Evolutionary conservation across 2,113 vertebrate genomes (phyloP).

Genomic region (Daubentonia madagascariensis): DNA sequence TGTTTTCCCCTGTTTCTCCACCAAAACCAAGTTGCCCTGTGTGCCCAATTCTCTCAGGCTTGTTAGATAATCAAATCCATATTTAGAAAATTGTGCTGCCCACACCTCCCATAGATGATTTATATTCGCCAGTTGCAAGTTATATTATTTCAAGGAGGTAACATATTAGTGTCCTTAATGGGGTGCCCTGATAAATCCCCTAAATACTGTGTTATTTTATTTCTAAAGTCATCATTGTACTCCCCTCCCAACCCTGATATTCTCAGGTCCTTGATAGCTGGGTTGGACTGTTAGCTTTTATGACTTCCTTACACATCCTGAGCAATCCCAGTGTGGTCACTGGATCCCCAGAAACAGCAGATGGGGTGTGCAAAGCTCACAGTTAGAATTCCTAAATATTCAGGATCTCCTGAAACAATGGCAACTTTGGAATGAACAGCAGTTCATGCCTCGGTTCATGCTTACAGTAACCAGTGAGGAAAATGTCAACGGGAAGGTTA

Average conservation of each 20-base stretch:
- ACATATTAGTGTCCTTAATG: background rate
- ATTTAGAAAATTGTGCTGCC: background rate
- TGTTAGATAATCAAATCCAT: background rate
- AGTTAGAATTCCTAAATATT: background rate
- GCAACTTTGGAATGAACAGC: background rate
- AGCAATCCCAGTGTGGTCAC: background rate
- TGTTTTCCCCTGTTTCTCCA: background rate
- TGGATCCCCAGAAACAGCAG: background rate
- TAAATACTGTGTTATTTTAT: background rate
- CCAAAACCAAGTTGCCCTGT: background rate
- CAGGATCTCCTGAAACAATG: background rate
- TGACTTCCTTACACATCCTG: background rate
- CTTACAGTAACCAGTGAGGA: background rate
- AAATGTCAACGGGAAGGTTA: background rate
- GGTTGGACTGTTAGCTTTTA: background rate
- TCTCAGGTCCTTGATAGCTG: background rate
- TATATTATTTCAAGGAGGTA: background rate
- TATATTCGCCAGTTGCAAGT: background rate
- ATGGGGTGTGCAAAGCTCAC: background rate
- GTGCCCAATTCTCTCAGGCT: background rate
- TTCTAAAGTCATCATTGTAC: background rate
- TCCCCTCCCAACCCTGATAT: background rate
- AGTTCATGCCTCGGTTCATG: background rate
- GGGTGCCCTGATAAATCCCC: background rate
- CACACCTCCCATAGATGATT: background rate